Percentiles rank a stretch among this genome's conserved stretches.
Conservation (phyloP, 2,797 vertebrate genomes). For the Caiman crocodilus region DNA sequence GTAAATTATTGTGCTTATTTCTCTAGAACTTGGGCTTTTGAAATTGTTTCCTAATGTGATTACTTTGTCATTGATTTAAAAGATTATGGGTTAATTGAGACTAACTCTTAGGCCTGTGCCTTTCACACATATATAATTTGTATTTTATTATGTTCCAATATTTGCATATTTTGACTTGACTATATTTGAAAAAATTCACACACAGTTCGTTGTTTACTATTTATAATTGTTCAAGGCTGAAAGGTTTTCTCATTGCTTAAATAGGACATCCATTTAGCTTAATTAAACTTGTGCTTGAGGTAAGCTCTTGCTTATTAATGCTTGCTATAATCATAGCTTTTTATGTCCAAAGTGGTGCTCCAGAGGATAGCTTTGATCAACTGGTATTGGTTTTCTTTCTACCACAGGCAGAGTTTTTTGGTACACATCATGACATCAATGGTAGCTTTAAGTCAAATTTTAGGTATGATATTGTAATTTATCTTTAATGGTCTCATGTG, state of each 20-base stretch:
- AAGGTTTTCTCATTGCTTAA: neutral
- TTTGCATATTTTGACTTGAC: neutral
- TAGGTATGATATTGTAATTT: neutral
- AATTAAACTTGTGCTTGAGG: neutral
- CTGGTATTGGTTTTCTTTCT: neutral
- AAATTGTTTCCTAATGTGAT: neutral
- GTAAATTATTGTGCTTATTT: neutral
- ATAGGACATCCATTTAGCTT: neutral
- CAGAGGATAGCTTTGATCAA: neutral
- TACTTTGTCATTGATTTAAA: neutral
- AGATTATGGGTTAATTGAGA: neutral
- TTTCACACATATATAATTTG: neutral
- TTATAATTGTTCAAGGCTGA: neutral
- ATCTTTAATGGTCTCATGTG: neutral
- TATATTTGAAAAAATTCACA: neutral
- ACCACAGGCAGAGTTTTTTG: neutral
- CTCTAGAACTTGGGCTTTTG: neutral
- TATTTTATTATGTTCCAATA: neutral
- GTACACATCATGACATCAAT: neutral
- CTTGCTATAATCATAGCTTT: neutral
- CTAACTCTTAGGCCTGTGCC: fast-evolving
- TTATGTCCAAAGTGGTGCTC: neutral
- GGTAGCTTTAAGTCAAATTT: neutral
- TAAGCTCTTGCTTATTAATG: neutral
- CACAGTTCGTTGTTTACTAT: neutral